Evolutionary conservation across 2,888 invertebrate genomes (phyloP).

Genomic region (Agrochola lychnidis): DNA sequence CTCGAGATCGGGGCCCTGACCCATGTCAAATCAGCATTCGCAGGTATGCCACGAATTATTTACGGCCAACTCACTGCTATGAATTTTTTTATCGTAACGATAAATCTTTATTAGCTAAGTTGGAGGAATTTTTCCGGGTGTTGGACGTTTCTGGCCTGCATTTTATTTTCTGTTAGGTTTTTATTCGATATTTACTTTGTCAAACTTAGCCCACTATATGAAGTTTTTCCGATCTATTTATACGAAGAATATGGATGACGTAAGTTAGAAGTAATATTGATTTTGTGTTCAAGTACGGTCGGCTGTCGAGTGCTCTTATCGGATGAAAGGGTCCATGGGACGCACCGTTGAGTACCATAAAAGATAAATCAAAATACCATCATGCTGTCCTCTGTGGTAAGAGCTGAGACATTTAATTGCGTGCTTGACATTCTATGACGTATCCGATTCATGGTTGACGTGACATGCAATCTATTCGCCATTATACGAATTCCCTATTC

Average conservation of each 20-base stretch:
- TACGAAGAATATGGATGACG: constrained; percentile 48
- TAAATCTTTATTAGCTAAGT: constrained; percentile 88
- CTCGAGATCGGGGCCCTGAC: constrained; percentile 81
- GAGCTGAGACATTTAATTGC: constrained; percentile 52
- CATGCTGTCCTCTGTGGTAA: constrained; percentile 32
- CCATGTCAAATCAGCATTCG: constrained; percentile 89
- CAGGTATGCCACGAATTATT: constrained; percentile 89
- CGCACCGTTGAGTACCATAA: constrained; percentile 40
- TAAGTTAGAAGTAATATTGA: constrained; percentile 57
- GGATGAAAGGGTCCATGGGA: constrained; percentile 55
- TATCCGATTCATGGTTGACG: constrained; percentile 42
- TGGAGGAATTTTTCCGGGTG: constrained; percentile 75
- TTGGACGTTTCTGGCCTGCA: constrained; percentile 57
- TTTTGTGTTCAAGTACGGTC: constrained; percentile 62
- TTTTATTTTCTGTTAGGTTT: constrained; percentile 55
- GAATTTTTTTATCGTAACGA: constrained; percentile 86
- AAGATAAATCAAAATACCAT: constrained; percentile 57
- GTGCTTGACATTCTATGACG: constrained; percentile 45
- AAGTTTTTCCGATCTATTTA: constrained; percentile 29
- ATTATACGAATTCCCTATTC: constrained; percentile 38
- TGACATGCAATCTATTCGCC: constrained; percentile 40
- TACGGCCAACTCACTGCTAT: constrained; percentile 86
- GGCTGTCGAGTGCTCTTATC: constrained; percentile 51
- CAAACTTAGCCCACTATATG: constrained; percentile 27
- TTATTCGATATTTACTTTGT: constrained; percentile 54